phyloP scores from a whole-genome alignment of 1,140 invertebrate genomes.

The Phymorhynchus buccinoides region DNA sequence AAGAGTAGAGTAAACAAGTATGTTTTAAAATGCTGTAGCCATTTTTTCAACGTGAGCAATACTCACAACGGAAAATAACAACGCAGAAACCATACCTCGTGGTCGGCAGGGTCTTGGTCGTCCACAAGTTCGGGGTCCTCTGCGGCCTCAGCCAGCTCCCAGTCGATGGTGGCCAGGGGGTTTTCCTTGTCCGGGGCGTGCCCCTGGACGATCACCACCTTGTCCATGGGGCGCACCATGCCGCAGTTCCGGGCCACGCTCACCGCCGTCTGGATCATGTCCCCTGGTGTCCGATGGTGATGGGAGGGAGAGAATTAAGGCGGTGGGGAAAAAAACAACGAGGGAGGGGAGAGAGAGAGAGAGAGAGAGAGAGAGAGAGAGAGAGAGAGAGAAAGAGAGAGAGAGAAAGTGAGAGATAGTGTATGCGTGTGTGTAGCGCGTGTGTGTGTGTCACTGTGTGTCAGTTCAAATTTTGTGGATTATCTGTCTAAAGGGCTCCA shows the following conservation, averaged over 20 bases:
- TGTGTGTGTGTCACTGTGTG: too few relatives aligned
- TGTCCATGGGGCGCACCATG: slow-evolving; percentile 84
- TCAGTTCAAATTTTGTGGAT: too few relatives aligned
- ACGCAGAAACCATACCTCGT: not conserved
- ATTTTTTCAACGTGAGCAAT: too few relatives aligned
- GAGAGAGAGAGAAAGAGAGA: not conserved
- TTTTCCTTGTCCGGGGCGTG: slow-evolving; percentile 56
- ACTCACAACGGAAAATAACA: too few relatives aligned
- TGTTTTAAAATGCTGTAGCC: too few relatives aligned
- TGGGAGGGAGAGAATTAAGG: too few relatives aligned
- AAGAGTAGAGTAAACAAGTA: too few relatives aligned
- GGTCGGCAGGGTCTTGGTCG: not conserved
- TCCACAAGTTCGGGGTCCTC: slow-evolving; percentile 47
- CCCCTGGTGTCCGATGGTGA: too few relatives aligned
- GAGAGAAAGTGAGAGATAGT: not conserved
- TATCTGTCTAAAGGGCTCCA: too few relatives aligned
- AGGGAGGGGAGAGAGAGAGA: too few relatives aligned
- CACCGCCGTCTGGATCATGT: slow-evolving; percentile 96
- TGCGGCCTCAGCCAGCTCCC: slow-evolving; percentile 61
- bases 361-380: not conserved
- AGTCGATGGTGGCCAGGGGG: slow-evolving; percentile 61
- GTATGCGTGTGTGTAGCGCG: slow-evolving; percentile 1
- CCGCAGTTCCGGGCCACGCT: slow-evolving; percentile 96
- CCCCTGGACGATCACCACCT: slow-evolving; percentile 81
- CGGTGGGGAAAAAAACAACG: too few relatives aligned